Base-by-base conservation (phyloP, 2,113 vertebrate species). In the Peromyscus leucopus region DNA sequence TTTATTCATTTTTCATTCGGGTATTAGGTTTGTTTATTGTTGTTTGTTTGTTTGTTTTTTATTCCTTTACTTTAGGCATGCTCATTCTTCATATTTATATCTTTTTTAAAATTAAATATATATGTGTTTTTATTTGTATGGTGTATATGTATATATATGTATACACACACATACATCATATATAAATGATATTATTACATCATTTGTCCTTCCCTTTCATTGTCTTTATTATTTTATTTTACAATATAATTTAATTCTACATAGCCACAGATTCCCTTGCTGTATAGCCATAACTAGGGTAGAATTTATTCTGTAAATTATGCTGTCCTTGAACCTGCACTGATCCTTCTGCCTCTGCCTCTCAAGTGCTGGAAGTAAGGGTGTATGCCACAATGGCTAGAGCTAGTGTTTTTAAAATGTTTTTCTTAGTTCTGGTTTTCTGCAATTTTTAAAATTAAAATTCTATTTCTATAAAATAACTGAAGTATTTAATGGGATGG, bases 391-490 rank as follows among this genome's bases (percentile, higher is more conserved):
- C 39, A 28, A 86, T 16, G 13, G 42, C 83, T 67, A 65, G 28
- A 65, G 16, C 61, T 46, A 48, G 28, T 67, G 42, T n/a, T 33
- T 85, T 92, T 89, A 80, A 89, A 80, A 89, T 55, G 15, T 95
- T 93, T 96, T 42, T 21, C 42, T 92, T 55, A 15, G 10, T 96
- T 89, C 57, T 57, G 15, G 0, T 71, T 90, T 96, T 69, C 55
- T 90, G 21, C 5, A 89, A 92, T 15, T 75, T 91, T 85, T 74
- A 89, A 57, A 82, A 12, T 28, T 11, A 71, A 33, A 83, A 80
- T 85, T 95, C 9, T 75, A 46, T 7, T 93, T 65, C 88, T 26
- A 51, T 88, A 4, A 94, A 93, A 80, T 26, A 79, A 71, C 11
- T 88, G 0, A 55, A 84, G n/a, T 84, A 39, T 59, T 93, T 96